Evolutionary conservation across 2,113 vertebrate species (phyloP), one percentile per base, ranked within the genome.

Genomic region (Zonotrichia leucophrys): DNA sequence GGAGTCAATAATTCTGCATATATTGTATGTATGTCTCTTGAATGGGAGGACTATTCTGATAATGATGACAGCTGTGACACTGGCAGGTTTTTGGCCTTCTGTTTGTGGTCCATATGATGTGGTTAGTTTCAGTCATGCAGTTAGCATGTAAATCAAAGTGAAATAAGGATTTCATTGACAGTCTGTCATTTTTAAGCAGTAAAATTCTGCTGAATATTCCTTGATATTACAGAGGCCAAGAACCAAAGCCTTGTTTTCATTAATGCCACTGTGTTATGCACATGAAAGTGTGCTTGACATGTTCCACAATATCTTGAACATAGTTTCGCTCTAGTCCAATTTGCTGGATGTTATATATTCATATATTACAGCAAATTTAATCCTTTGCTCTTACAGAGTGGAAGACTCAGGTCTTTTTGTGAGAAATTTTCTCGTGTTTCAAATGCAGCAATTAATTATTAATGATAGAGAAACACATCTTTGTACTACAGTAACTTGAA

Each of bases 1-100:
- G 99, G 99, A 28, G 99, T 99, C 96, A 99, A 99, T 97, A 99
- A 99, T 77, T 99, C 99, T 5, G 99, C 99, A 46, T 99, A 99
- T 60, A 98, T 99, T 73, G 99, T 99, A 94, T 97, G 98, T 98
- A 90, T 92, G 76, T 78, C 92, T 93, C 77, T 77, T 85, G 69
- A 83, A 83, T 81, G 31, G 35, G 69, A 77, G 37, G 28, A 68
- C 12, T 60, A 42, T 31, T 79, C 56, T 92, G 63, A 5, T 86
- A 64, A 23, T 68, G 53, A 28, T 70, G 49, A 53, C 7, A 28
- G 17, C 30, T 94, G 39, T 37, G 42, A 50, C 33, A 47, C 1
- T 19, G 55, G n/a, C 47, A 73, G 55, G 10, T 10, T 47, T 73
- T 87, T 67, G 21, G 37, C 33, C n/a, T 44, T 58, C 50, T 79